These are phyloP conservation scores for Drosophila fulvimacula DNA, from an alignment of 2,888 invertebrate species.

Conservation along the genomic window DNA sequence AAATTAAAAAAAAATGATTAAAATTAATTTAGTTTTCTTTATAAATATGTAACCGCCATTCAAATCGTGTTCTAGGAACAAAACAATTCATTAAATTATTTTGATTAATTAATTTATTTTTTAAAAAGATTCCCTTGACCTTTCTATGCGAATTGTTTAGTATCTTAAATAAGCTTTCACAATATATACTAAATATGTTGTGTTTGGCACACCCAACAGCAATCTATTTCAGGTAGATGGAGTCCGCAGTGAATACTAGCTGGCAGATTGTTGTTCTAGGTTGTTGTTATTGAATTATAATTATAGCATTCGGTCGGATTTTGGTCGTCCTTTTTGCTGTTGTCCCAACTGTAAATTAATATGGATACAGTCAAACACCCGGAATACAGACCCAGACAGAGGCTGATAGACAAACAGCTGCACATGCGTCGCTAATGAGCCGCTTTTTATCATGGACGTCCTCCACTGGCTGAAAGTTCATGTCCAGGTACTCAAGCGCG, in stretches of 20 bases:
- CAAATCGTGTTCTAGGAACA: too few species aligned
- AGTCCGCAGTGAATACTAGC: background rate
- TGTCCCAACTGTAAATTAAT: conserved; percentile 42
- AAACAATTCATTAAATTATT: too few species aligned
- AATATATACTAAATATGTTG: background rate
- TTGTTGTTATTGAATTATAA: conserved; percentile 47
- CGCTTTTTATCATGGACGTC: conserved; percentile 30
- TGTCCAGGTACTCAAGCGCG: background rate
- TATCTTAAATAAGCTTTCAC: background rate
- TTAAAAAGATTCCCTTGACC: too few species aligned
- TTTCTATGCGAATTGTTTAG: background rate
- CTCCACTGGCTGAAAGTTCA: conserved; percentile 19
- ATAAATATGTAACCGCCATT: too few species aligned
- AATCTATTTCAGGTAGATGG: background rate
- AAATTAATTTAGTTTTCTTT: too few species aligned
- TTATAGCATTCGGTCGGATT: conserved; percentile 56
- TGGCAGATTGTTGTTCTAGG: conserved; percentile 10
- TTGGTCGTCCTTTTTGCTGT: conserved; percentile 19
- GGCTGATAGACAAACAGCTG: conserved; percentile 10
- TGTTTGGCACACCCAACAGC: background rate
- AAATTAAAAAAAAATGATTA: too few species aligned
- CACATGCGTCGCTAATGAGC: conserved; percentile 56
- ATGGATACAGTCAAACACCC: conserved; percentile 27
- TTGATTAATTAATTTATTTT: too few species aligned
- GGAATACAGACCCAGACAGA: conserved; percentile 1